A percentile compares a stretch with the other conserved stretches of the same genome.
Conservation (phyloP, 2,113 vertebrate genomes). For the Vicugna pacos region DNA sequence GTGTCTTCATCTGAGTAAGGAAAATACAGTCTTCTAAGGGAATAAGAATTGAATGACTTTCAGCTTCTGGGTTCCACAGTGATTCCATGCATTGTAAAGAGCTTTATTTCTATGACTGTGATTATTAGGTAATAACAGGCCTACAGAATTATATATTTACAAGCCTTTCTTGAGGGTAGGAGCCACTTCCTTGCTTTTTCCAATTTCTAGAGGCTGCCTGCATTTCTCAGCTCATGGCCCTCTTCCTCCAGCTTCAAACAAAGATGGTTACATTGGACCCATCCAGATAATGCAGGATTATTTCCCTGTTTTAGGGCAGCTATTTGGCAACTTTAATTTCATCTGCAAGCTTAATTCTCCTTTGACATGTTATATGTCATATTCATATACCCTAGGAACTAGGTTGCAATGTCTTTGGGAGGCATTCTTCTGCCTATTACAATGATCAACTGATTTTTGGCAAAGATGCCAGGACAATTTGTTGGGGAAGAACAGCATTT, state of each 20-base stretch:
- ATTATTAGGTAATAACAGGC: neutral
- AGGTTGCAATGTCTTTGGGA: neutral
- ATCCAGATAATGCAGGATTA: neutral
- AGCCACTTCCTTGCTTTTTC: slow-evolving; percentile 7
- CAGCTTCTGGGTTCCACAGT: slow-evolving; percentile 17
- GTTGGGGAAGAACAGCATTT: neutral
- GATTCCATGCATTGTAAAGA: slow-evolving; percentile 13
- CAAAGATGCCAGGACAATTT: neutral
- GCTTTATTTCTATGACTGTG: neutral
- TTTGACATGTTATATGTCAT: neutral
- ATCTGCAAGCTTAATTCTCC: neutral
- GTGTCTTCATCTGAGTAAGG: neutral
- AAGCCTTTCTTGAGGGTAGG: neutral
- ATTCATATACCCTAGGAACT: neutral
- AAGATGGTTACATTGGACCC: neutral
- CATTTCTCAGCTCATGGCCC: neutral
- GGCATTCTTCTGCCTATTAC: neutral
- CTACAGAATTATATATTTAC: neutral
- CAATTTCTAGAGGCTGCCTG: neutral
- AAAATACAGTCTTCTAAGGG: neutral
- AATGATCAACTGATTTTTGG: slow-evolving; percentile 8
- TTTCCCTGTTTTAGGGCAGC: neutral
- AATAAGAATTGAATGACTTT: neutral
- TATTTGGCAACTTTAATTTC: neutral
- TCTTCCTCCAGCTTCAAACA: neutral